A percentile compares a stretch with the other conserved stretches of the same genome.
phyloP scores from a whole-genome alignment of 2,797 vertebrate species.

The Champsocephalus esox region DNA sequence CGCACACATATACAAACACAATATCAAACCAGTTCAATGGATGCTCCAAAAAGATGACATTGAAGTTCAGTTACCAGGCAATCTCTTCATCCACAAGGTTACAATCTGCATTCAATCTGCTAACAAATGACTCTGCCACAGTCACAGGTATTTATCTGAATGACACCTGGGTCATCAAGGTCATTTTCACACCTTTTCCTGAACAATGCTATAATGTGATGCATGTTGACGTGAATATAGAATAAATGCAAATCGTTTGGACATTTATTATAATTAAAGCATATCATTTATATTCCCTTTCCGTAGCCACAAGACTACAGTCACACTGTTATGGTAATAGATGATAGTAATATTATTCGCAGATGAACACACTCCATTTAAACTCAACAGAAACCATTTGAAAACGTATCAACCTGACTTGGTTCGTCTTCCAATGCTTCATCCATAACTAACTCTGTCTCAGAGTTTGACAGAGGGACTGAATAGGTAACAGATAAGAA shows the following conservation, averaged over 20 bases:
- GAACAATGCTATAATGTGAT: not conserved
- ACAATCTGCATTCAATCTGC: not conserved
- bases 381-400: not conserved
- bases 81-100: not conserved
- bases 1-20: not conserved
- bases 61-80: conserved; percentile 26
- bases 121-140: not conserved
- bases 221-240: not conserved
- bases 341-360: too few species aligned
- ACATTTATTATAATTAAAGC: not conserved
- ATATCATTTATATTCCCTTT: too few species aligned
- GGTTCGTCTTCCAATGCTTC: not conserved
- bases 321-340: too few species aligned
- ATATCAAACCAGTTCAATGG: conserved; percentile 9
- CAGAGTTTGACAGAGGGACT: not conserved
- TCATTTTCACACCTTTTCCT: too few species aligned
- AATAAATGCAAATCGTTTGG: not conserved
- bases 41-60: conserved; percentile 37
- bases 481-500: not conserved
- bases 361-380: too few species aligned
- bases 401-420: not conserved
- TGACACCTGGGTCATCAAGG: too few species aligned
- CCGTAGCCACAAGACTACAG: too few species aligned
- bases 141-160: too few species aligned
- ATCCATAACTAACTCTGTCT: not conserved